Conservation (phyloP, 2,113 vertebrate genomes). For the Neomonachus schauinslandi region DNA sequence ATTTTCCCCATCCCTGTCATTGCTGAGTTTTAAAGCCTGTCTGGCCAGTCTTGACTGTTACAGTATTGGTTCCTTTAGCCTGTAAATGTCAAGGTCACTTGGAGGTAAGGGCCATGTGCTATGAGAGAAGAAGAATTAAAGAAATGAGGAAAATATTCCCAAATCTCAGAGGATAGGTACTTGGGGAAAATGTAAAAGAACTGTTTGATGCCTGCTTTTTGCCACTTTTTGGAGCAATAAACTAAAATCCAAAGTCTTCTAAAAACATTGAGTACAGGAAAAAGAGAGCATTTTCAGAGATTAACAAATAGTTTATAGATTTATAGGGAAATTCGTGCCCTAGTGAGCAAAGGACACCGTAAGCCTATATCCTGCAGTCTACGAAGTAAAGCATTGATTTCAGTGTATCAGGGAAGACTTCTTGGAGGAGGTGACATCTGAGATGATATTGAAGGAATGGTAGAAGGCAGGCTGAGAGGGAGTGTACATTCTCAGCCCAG, state of each 20-base stretch:
- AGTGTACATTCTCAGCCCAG: neutral
- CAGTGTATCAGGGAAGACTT: neutral
- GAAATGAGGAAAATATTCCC: constrained; percentile 23
- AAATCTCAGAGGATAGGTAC: constrained; percentile 54
- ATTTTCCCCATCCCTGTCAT: constrained; percentile 30
- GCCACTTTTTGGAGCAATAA: constrained; percentile 12
- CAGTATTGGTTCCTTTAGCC: constrained; percentile 41
- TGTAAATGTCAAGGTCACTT: constrained; percentile 59
- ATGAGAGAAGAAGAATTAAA: constrained; percentile 13
- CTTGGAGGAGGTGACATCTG: neutral
- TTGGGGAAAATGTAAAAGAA: neutral
- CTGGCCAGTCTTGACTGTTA: constrained; percentile 12
- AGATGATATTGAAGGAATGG: neutral
- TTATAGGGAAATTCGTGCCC: neutral
- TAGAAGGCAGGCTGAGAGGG: neutral
- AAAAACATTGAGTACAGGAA: neutral
- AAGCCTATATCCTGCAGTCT: neutral
- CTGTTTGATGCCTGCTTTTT: neutral
- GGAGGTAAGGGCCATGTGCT: constrained; percentile 44
- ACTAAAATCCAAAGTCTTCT: neutral
- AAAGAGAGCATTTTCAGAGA: neutral
- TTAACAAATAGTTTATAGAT: neutral
- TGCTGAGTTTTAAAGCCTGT: constrained; percentile 47
- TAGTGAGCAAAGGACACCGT: neutral
- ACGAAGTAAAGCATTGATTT: neutral